Evolutionary conservation across 2,797 vertebrate species (phyloP).

Genomic region (Tympanoctomys barrerae): DNA sequence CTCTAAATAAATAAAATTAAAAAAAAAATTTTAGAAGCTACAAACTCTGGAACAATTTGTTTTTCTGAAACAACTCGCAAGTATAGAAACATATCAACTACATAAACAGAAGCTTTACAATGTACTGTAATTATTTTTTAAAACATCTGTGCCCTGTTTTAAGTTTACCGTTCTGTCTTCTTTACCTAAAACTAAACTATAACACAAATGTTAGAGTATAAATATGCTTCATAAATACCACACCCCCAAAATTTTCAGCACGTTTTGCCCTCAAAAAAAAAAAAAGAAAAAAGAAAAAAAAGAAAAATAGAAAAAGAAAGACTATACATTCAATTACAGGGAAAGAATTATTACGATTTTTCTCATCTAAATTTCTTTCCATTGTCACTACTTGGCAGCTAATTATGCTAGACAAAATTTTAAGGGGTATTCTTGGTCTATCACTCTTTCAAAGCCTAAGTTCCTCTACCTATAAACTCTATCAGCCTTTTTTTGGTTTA

Average conservation of each 20-base stretch:
- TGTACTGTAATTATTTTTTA: not conserved
- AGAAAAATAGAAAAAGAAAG: no score
- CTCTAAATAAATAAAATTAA: no score
- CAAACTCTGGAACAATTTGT: conserved; percentile 17
- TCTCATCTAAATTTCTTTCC: not conserved
- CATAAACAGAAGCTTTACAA: conserved; percentile 38
- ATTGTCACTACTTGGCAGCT: not conserved
- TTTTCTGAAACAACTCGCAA: conserved; percentile 34
- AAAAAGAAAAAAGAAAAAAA: no score
- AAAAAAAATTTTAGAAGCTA: conserved; percentile 50
- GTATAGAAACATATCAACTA: not conserved
- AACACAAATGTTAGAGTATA: not conserved
- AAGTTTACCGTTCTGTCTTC: conserved; percentile 5
- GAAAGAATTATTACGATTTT: not conserved
- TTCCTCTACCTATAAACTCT: not conserved
- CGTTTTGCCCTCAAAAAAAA: no score
- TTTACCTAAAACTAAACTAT: not conserved
- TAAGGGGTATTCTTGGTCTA: not conserved
- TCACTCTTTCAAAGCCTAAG: not conserved
- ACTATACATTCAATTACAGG: not conserved
- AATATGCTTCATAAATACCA: conserved; percentile 2
- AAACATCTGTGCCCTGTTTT: not conserved
- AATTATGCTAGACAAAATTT: conserved; percentile 39
- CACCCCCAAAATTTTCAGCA: not conserved
- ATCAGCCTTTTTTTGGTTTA: not conserved